A percentile compares a stretch with the other conserved stretches of the same genome.
Evolutionary conservation across 2,797 vertebrate genomes (phyloP).

Genomic region (Agapornis canus): DNA sequence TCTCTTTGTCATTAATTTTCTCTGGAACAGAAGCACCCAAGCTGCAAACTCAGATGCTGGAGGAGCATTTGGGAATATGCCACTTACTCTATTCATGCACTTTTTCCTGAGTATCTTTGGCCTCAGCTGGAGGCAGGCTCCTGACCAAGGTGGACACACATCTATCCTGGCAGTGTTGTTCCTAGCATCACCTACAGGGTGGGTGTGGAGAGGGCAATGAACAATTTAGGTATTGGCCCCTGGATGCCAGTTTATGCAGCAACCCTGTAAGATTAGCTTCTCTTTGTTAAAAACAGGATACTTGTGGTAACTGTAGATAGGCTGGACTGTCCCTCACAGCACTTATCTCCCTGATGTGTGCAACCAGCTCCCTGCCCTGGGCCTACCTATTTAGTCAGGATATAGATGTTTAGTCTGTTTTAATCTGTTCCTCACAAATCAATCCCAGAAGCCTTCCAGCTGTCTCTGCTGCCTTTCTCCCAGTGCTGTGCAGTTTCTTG

Average conservation of each 20-base stretch:
- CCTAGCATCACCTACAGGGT: background rate
- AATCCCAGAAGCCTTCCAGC: background rate
- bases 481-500: background rate
- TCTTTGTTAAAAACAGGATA: background rate
- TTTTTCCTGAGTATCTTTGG: background rate
- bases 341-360: background rate
- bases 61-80: background rate
- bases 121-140: fast-evolving
- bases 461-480: background rate
- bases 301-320: background rate
- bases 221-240: background rate
- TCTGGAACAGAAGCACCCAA: background rate
- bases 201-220: background rate
- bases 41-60: background rate
- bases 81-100: background rate
- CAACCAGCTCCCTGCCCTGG: background rate
- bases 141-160: background rate
- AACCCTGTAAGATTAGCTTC: background rate
- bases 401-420: constrained; percentile 17
- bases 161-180: background rate
- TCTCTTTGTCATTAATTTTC: background rate
- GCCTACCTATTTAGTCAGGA: background rate
- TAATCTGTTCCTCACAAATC: constrained; percentile 11
- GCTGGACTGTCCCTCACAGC: background rate
- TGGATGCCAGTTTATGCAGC: background rate